Percentiles rank a stretch among this genome's conserved stretches.
phyloP scores from a whole-genome alignment of 35 echinoderm and acorn worm species.

The Lytechinus pictus region DNA sequence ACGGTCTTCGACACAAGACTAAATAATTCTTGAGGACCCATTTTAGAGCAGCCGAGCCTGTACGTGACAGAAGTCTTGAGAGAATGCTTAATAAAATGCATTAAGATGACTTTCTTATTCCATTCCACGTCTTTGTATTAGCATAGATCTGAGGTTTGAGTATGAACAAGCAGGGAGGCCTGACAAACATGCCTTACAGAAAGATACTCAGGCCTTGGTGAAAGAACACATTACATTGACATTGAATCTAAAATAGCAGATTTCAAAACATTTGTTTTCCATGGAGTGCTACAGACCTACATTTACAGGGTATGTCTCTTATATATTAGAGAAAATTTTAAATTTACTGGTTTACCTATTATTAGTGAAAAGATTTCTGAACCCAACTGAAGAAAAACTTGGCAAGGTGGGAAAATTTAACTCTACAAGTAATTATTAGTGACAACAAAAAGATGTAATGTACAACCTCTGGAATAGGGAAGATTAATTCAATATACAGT shows the following conservation, averaged over 20 bases:
- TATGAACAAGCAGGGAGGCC: constrained; percentile 23
- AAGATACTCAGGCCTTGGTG: not conserved
- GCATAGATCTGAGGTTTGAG: not conserved
- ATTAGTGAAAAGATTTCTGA: too few species aligned
- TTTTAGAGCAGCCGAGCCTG: not conserved
- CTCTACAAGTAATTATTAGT: too few species aligned
- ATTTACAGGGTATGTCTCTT: too few species aligned
- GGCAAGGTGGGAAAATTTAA: too few species aligned
- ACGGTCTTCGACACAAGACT: not conserved
- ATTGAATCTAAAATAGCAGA: not conserved
- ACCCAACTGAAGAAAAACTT: too few species aligned
- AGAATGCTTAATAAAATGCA: constrained; percentile 1
- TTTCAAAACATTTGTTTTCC: not conserved
- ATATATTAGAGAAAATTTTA: too few species aligned
- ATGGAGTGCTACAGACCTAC: not conserved
- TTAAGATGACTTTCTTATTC: constrained; percentile 16
- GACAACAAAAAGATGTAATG: too few species aligned
- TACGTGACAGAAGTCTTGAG: constrained; percentile 12
- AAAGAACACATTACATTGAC: not conserved
- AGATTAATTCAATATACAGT: too few species aligned
- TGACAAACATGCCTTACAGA: not conserved
- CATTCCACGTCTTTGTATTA: not conserved
- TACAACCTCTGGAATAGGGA: too few species aligned
- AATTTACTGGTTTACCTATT: too few species aligned
- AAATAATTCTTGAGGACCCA: not conserved